These are phyloP conservation scores for Lepus oiostolus DNA, from an alignment of 2,797 vertebrate species.

Conservation along the genomic window DNA sequence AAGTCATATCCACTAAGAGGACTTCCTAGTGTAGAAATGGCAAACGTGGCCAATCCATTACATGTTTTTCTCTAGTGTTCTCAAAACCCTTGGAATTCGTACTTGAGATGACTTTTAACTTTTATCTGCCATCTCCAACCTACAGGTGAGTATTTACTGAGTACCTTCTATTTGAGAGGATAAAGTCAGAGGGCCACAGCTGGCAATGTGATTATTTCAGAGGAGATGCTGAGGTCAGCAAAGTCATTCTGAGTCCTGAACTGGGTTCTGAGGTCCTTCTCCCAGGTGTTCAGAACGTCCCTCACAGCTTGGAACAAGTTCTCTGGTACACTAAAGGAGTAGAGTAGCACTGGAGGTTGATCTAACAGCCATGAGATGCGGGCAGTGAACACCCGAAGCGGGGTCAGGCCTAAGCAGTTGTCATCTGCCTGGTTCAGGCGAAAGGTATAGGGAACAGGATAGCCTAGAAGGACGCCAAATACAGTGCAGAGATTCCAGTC, in stretches of 20 bases:
- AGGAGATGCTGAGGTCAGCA: constrained; percentile 90
- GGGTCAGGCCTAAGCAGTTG: constrained; percentile 94
- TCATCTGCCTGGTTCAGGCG: constrained; percentile 86
- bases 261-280: constrained; percentile 85
- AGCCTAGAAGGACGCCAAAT: constrained; percentile 95
- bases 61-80: not conserved
- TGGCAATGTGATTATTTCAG: constrained; percentile 90
- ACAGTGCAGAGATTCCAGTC: constrained; percentile 95
- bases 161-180: not conserved
- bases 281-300: constrained; percentile 89
- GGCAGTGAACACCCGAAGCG: constrained; percentile 91
- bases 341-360: constrained; percentile 88
- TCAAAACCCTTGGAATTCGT: not conserved
- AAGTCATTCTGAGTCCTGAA: constrained; percentile 92
- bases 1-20: not conserved
- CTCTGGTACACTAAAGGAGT: constrained; percentile 95
- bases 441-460: constrained; percentile 94
- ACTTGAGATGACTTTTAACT: not conserved
- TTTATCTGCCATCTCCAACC: not conserved
- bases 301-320: constrained; percentile 87
- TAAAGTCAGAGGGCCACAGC: constrained; percentile 89
- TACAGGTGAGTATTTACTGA: not conserved
- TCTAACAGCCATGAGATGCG: constrained; percentile 82
- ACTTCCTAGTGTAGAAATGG: not conserved
- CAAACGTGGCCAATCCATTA: not conserved